These are phyloP conservation scores for Puma concolor DNA, from an alignment of 2,113 vertebrate genomes.

Conservation along the genomic window DNA sequence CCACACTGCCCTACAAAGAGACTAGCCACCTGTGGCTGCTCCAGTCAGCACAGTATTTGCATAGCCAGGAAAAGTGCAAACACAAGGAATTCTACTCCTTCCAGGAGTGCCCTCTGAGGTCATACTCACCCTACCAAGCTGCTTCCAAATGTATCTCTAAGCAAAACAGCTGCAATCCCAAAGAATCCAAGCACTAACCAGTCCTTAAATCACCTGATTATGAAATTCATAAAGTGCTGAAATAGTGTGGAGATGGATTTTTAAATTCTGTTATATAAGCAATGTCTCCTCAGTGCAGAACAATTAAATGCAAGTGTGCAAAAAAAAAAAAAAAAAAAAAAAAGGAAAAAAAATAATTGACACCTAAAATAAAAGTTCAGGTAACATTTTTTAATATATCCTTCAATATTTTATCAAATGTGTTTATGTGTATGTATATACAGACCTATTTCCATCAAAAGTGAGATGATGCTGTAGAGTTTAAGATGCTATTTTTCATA, in stretches of 20 bases:
- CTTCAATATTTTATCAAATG: neutral
- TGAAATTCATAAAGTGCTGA: constrained; percentile 47
- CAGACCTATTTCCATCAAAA: neutral
- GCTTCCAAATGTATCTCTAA: constrained; percentile 51
- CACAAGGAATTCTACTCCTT: constrained; percentile 41
- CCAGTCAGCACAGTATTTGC: neutral
- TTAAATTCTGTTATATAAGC: neutral
- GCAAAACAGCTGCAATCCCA: constrained; percentile 31
- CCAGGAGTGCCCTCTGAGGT: constrained; percentile 11
- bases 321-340: neutral
- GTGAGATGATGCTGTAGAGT: neutral
- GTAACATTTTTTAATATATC: neutral
- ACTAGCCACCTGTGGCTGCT: constrained; percentile 5
- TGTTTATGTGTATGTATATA: neutral
- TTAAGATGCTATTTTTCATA: constrained; percentile 17
- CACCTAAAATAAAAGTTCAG: neutral
- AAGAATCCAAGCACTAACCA: neutral
- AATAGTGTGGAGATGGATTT: neutral
- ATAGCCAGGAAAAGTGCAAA: constrained; percentile 55
- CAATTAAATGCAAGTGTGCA: neutral
- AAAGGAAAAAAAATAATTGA: neutral
- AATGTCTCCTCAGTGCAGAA: neutral
- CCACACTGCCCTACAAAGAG: neutral
- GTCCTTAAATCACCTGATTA: constrained; percentile 48
- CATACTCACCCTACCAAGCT: neutral